phyloP scores from a whole-genome alignment of 2,888 invertebrate genomes.

The Amphipyra berbera region DNA sequence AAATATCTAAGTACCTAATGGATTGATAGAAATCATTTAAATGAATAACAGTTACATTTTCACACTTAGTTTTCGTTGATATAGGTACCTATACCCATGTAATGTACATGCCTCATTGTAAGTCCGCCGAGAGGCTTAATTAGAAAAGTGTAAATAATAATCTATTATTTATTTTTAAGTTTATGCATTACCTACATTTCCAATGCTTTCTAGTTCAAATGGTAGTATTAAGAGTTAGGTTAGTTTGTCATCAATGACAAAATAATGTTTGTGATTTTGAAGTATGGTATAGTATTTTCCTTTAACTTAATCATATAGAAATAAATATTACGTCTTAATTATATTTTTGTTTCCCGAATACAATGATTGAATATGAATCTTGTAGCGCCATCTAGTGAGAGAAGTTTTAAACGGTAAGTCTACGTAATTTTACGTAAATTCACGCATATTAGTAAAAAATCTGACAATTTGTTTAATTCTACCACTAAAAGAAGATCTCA shows the following conservation, averaged over 20 bases:
- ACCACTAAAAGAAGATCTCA: constrained; percentile 51
- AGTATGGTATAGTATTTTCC: constrained; percentile 51
- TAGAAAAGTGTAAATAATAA: constrained; percentile 60
- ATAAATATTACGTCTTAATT: constrained; percentile 33
- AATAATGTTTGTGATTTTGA: constrained; percentile 68
- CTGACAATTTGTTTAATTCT: constrained; percentile 14
- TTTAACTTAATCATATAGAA: constrained; percentile 43
- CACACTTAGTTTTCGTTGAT: constrained; percentile 21
- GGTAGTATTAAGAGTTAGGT: constrained; percentile 64
- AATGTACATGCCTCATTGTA: constrained; percentile 40
- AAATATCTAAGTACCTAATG: too few relatives aligned
- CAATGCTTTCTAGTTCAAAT: constrained; percentile 82
- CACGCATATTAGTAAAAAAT: not conserved
- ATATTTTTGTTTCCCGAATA: constrained; percentile 26
- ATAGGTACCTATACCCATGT: constrained; percentile 15
- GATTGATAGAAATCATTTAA: constrained; percentile 13
- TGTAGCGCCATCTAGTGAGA: constrained; percentile 56
- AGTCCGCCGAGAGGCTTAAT: constrained; percentile 39
- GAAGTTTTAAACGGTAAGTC: constrained; percentile 31
- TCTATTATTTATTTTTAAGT: constrained; percentile 59
- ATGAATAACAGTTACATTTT: constrained; percentile 6
- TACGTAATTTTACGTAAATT: constrained; percentile 4
- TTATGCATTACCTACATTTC: constrained; percentile 77
- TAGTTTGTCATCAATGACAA: constrained; percentile 55
- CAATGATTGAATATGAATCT: constrained; percentile 22